phyloP scores from a whole-genome alignment of 2,888 invertebrate genomes.

The Linnaemya vulpina region DNA sequence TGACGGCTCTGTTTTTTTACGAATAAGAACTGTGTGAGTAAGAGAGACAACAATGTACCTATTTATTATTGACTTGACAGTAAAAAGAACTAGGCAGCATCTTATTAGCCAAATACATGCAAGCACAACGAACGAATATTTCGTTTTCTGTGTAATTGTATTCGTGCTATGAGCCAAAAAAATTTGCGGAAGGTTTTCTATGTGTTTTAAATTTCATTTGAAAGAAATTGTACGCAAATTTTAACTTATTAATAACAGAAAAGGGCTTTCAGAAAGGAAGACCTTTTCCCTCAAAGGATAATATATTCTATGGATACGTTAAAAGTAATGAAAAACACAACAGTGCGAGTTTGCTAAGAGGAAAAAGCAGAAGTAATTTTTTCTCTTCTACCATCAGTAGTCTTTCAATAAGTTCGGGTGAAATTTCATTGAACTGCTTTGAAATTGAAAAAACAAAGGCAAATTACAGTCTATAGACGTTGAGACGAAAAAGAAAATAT shows the following conservation, averaged over 20 bases:
- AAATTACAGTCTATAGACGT: slow-evolving; percentile 73
- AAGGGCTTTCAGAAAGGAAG: slow-evolving; percentile 37
- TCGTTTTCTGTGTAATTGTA: slow-evolving; percentile 78
- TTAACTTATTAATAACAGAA: slow-evolving; percentile 72
- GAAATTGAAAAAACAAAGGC: slow-evolving; percentile 75
- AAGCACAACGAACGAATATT: slow-evolving; percentile 69
- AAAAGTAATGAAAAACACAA: slow-evolving; percentile 59
- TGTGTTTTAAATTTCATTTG: slow-evolving; percentile 78
- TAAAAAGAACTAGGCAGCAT: slow-evolving; percentile 59
- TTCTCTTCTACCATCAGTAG: slow-evolving; percentile 70
- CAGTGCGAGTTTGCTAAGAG: slow-evolving; percentile 74
- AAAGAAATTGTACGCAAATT: slow-evolving; percentile 76
- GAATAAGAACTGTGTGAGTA: slow-evolving; percentile 29
- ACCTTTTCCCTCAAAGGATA: slow-evolving; percentile 50
- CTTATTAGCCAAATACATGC: slow-evolving; percentile 66
- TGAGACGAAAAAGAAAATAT: slow-evolving; percentile 69
- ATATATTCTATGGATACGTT: slow-evolving; percentile 50
- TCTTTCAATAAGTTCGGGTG: slow-evolving; percentile 77
- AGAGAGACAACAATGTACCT: slow-evolving; percentile 39
- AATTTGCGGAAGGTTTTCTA: slow-evolving; percentile 79
- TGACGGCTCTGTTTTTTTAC: slow-evolving; percentile 29
- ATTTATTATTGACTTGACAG: slow-evolving; percentile 44
- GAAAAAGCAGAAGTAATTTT: slow-evolving; percentile 74
- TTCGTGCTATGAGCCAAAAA: slow-evolving; percentile 79
- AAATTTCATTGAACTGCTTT: slow-evolving; percentile 81